phyloP scores from a whole-genome alignment of 2,888 invertebrate genomes.

The Metacarcinus magister region DNA sequence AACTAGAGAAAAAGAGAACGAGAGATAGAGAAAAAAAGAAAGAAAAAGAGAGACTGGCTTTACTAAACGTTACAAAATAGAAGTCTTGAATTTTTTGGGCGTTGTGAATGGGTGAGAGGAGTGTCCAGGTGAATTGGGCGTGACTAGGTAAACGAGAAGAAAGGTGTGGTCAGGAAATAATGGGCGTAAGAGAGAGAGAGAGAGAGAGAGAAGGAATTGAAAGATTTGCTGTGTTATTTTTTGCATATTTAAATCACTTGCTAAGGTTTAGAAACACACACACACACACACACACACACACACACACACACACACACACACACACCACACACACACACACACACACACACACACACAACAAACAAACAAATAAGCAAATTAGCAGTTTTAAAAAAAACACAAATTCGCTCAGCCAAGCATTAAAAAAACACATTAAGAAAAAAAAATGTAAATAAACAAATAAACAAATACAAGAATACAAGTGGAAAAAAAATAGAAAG shows the following conservation, averaged over 20 bases:
- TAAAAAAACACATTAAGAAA: background rate
- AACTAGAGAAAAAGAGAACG: background rate
- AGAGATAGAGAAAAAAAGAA: background rate
- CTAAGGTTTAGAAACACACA: too few species aligned
- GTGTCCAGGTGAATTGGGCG: background rate
- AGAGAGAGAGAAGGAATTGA: background rate
- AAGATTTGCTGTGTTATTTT: too few species aligned
- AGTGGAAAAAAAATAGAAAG: background rate
- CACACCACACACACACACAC: background rate
- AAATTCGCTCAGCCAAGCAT: background rate
- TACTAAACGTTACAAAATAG: constrained; percentile 27
- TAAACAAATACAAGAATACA: background rate
- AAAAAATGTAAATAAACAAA: background rate
- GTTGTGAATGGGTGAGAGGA: background rate
- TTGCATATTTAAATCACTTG: too few species aligned
- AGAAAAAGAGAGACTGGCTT: background rate
- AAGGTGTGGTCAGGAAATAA: background rate
- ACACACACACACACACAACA: background rate
- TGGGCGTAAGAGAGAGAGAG: background rate
- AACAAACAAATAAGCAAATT: background rate
- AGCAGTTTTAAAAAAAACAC: background rate
- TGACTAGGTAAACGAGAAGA: background rate
- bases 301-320: too few species aligned
- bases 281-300: too few species aligned
- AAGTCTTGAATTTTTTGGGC: background rate